These are phyloP conservation scores for Plodia interpunctella DNA, from an alignment of 1,140 invertebrate genomes.

Conservation along the genomic window DNA sequence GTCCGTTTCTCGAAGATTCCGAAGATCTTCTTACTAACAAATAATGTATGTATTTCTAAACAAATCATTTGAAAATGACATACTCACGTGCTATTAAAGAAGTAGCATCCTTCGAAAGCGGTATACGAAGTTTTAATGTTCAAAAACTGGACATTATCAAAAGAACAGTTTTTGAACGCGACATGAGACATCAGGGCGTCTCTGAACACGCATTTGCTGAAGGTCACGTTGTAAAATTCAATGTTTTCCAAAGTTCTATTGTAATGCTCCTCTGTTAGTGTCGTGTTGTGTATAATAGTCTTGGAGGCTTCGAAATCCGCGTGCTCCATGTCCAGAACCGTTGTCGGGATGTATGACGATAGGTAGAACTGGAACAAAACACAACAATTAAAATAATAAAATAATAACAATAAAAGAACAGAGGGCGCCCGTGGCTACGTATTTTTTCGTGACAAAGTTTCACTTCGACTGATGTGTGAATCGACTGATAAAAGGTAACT, in stretches of 20 bases:
- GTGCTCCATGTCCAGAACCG: conserved; percentile 48
- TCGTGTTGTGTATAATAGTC: conserved; percentile 27
- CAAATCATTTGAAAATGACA: no score
- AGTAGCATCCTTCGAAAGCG: conserved; percentile 54
- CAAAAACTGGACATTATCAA: conserved; percentile 62
- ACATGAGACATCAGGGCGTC: conserved; percentile 74
- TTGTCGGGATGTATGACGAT: conserved; percentile 54
- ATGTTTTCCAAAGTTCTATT: conserved; percentile 64
- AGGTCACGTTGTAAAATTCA: conserved; percentile 57
- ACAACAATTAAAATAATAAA: conserved; percentile 10
- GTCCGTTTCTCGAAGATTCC: no score
- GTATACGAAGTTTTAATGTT: conserved; percentile 71
- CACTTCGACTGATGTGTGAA: no score
- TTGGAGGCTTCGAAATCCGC: conserved; percentile 47
- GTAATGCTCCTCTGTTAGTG: conserved; percentile 42
- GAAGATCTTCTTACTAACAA: no score
- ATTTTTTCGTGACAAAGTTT: no score
- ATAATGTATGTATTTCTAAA: no score
- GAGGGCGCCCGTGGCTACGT: no score
- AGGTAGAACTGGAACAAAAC: conserved; percentile 59
- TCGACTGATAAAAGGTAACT: no score
- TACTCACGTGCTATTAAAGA: conserved; percentile 70
- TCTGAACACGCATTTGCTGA: conserved; percentile 62
- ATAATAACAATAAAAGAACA: no score
- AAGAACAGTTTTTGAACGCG: conserved; percentile 66